phyloP scores from a whole-genome alignment of 2,113 vertebrate species.

The Bos javanicus region DNA sequence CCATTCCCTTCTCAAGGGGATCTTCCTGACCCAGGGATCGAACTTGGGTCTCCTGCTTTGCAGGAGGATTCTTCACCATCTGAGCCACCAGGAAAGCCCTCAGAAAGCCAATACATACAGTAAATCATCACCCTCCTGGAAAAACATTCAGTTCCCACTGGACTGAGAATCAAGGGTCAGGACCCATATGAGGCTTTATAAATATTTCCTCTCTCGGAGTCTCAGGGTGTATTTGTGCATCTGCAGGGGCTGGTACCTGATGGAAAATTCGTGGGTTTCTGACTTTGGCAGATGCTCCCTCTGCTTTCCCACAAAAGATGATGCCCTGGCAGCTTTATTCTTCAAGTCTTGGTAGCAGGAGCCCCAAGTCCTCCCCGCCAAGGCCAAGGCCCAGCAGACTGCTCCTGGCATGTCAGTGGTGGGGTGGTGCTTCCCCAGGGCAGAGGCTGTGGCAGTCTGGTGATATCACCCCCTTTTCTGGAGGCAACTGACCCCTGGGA shows the following conservation, averaged over 20 bases:
- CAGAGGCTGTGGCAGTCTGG: neutral
- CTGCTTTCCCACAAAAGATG: neutral
- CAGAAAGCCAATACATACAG: accelerated
- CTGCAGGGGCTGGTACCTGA: neutral
- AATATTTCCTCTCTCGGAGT: neutral
- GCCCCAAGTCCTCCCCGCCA: accelerated
- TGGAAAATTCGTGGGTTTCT: neutral
- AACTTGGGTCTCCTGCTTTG: neutral
- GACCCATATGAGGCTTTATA: neutral
- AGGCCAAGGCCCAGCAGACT: neutral
- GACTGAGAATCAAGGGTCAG: neutral
- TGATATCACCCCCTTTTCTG: neutral
- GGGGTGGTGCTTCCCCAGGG: neutral
- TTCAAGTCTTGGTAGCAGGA: neutral
- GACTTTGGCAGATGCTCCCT: neutral
- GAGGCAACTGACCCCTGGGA: neutral
- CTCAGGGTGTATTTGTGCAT: neutral
- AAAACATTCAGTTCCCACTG: neutral
- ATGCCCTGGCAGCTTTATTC: neutral
- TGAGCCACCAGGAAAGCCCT: neutral
- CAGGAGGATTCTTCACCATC: neutral
- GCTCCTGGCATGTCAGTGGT: neutral
- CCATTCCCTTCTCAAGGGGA: neutral
- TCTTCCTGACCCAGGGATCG: neutral
- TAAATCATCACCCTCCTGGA: neutral